Percentiles rank a stretch among this genome's conserved stretches.
phyloP scores from a whole-genome alignment of 2,113 vertebrate genomes.

The Xiphophorus couchianus region DNA sequence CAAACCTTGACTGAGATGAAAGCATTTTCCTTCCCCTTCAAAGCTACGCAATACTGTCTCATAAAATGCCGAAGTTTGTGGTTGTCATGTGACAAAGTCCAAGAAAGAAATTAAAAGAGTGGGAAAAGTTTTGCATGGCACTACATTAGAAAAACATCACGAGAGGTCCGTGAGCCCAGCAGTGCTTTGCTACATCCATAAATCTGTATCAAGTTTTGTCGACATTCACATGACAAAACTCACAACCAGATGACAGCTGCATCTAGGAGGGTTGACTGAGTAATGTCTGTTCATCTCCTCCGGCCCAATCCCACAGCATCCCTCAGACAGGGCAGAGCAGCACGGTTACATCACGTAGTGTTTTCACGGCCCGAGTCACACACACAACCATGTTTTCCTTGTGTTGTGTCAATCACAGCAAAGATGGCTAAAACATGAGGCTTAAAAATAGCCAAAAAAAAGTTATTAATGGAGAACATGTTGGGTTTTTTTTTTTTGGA shows the following conservation, averaged over 20 bases:
- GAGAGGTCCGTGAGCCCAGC: background rate
- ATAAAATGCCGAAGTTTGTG: background rate
- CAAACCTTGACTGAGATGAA: no score
- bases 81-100: background rate
- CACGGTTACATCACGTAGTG: slow-evolving; percentile 36
- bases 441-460: slow-evolving; percentile 37
- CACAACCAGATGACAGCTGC: slow-evolving; percentile 36
- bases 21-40: no score
- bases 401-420: slow-evolving; percentile 5
- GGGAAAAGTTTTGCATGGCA: no score
- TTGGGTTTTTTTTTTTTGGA: background rate
- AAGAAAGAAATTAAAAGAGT: background rate
- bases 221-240: slow-evolving; percentile 45
- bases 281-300: slow-evolving; percentile 63
- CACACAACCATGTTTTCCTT: slow-evolving; percentile 45
- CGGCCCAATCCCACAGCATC: slow-evolving; percentile 10
- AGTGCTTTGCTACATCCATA: slow-evolving; percentile 20
- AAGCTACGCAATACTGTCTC: no score
- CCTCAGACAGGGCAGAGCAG: slow-evolving; percentile 11
- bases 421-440: background rate
- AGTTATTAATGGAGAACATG: slow-evolving; percentile 12
- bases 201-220: slow-evolving; percentile 25
- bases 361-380: slow-evolving; percentile 60
- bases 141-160: background rate
- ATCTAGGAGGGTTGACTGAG: slow-evolving; percentile 50